phyloP scores from a whole-genome alignment of 2,113 vertebrate species.

The Microtus pennsylvanicus region DNA sequence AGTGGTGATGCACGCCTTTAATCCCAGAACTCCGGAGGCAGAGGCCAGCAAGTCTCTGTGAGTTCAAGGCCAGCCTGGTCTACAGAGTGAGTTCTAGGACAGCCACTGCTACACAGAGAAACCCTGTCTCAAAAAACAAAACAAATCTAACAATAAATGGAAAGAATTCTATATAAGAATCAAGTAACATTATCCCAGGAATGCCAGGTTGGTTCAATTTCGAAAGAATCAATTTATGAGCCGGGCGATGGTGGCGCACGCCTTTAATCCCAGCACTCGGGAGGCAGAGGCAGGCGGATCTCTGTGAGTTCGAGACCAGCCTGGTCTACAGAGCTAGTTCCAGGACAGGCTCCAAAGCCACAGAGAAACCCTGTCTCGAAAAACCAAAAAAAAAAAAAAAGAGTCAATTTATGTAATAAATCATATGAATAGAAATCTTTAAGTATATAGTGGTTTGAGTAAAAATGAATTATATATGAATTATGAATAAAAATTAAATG shows the following conservation, averaged over 20 bases:
- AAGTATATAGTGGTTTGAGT: background rate
- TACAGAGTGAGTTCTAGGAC: background rate
- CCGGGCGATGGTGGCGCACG: no score
- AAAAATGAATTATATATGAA: background rate
- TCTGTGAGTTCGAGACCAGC: no score
- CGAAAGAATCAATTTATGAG: background rate
- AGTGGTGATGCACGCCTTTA: background rate
- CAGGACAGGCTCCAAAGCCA: no score
- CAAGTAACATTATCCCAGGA: background rate
- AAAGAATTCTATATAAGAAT: background rate
- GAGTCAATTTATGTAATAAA: no score
- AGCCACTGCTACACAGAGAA: background rate
- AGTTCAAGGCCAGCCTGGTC: background rate
- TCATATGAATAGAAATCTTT: background rate
- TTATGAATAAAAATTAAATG: no score
- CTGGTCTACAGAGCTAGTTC: no score
- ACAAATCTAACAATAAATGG: background rate
- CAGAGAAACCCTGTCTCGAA: no score
- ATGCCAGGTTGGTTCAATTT: background rate
- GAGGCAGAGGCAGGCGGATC: no score
- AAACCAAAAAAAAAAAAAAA: no score
- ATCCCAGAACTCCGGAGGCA: background rate
- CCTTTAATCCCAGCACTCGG: no score
- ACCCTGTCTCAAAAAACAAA: background rate
- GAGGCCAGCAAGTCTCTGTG: background rate